Conservation (phyloP, 92 coral and sea anemone species). For the Actinostola sp. region DNA sequence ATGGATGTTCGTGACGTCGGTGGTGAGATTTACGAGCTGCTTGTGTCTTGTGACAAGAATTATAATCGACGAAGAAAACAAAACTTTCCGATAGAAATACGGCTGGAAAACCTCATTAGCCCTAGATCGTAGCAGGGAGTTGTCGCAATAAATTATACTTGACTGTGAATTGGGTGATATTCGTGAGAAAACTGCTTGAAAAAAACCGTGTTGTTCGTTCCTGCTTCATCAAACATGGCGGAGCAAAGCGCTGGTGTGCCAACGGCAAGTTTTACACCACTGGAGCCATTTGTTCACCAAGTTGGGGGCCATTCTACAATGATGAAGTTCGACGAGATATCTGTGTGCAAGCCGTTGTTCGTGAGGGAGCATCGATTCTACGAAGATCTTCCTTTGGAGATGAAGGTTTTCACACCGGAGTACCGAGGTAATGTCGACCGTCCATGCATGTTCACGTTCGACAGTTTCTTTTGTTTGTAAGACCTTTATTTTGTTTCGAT, state of each 20-base stretch:
- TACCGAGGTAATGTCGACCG: constrained; percentile 71
- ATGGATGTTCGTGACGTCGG: constrained; percentile 1
- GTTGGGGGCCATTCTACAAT: constrained; percentile 97
- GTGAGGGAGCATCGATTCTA: constrained; percentile 94
- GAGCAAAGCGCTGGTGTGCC: constrained; percentile 44
- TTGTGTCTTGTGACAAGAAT: background rate
- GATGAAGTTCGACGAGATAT: constrained; percentile 91
- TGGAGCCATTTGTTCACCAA: constrained; percentile 98
- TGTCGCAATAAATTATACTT: background rate
- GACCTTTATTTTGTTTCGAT: background rate
- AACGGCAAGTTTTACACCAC: constrained; percentile 55
- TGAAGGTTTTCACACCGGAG: constrained; percentile 91
- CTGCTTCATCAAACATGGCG: constrained; percentile 62
- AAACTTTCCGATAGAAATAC: background rate
- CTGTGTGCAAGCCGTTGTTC: constrained; percentile 90
- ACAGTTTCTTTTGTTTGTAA: background rate
- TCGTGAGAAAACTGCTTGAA: constrained; percentile 3
- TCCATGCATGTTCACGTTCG: background rate
- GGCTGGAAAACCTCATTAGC: background rate
- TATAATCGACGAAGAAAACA: background rate
- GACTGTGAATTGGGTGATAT: constrained; percentile 13
- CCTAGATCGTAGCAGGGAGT: constrained; percentile 6
- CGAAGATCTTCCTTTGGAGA: constrained; percentile 84
- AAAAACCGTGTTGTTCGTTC: background rate
- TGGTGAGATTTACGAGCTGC: background rate